A percentile compares a stretch with the other conserved stretches of the same genome.
Evolutionary conservation across 2,797 vertebrate species (phyloP).

Genomic region (Phrynocephalus vlangalii): DNA sequence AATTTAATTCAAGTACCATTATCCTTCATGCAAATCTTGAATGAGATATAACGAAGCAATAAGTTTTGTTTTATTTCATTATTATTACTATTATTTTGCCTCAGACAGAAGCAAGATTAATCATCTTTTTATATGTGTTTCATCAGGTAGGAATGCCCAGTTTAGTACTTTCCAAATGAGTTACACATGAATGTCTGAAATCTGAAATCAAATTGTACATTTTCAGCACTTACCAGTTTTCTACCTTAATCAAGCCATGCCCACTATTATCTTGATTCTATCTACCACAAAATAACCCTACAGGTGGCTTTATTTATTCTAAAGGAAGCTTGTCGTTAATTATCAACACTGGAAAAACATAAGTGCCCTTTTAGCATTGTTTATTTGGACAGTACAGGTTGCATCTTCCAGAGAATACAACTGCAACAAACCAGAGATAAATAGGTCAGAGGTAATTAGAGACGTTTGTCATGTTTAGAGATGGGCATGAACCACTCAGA

Average conservation of each 20-base stretch:
- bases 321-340: constrained; percentile 46
- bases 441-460: neutral
- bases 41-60: constrained; percentile 39
- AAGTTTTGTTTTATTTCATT: too few relatives aligned
- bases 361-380: neutral
- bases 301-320: constrained; percentile 54
- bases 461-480: neutral
- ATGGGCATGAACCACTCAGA: too few relatives aligned
- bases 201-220: neutral
- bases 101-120: too few relatives aligned
- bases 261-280: constrained; percentile 38
- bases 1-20: constrained; percentile 43
- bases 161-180: constrained; percentile 62
- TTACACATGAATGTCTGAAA: constrained; percentile 36
- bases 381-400: neutral
- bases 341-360: constrained; percentile 14
- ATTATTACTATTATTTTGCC: too few relatives aligned
- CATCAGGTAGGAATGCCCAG: constrained; percentile 54
- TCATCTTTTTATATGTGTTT: constrained; percentile 51
- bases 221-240: constrained; percentile 35
- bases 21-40: constrained; percentile 31
- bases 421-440: neutral
- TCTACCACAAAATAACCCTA: constrained; percentile 60
- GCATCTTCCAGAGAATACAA: neutral
- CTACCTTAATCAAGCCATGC: constrained; percentile 17